Evolutionary conservation across 2,888 invertebrate genomes (phyloP), one percentile per base, ranked within the genome.

Genomic region (Aquatica leii): DNA sequence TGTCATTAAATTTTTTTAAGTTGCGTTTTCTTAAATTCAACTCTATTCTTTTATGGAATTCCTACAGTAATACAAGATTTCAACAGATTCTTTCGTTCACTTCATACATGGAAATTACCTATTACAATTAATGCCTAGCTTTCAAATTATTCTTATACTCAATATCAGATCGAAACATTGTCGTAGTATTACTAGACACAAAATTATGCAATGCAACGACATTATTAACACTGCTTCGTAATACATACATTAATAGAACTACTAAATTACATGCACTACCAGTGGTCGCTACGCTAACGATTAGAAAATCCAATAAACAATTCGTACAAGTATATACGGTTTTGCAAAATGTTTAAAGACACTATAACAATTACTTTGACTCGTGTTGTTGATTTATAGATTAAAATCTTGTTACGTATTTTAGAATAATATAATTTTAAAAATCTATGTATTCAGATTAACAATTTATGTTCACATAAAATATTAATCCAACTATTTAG

Each of bases 11-110:
- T 20, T 46, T 18, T 18, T 46, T 18, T 18, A 46, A 20, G 4
- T 46, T 18, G n/a, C 15, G 17, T 46, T 46, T 46, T 46, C 18
- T n/a, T n/a, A 46, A 18, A 46, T 18, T 18, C 17, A 46, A 20
- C 18, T 5, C 17, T 46, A 46, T 46, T 46, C 46, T 46, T 46
- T 46, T 46, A 46, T 18, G 46, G 46, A 46, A 46, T 46, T 46
- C 17, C 18, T 46, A 20, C 46, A 46, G 11, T 9, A 18, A 11
- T 46, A 20, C 46, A 20, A n/a, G 18, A 46, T 46, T 46, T 46
- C 46, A 46, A 18, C 17, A 46, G 46, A 46, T 46, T 18, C 11
- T 20, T 18, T 46, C 18, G 46, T 18, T 46, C 18, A 46, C 46
- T 46, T 46, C 18, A n/a, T 46, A 17, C 46, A 46, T 18, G 46